Percentiles rank a stretch among this genome's conserved stretches.
These are phyloP conservation scores for Dipodomys spectabilis DNA, from an alignment of 2,113 vertebrate species.

Conservation along the genomic window DNA sequence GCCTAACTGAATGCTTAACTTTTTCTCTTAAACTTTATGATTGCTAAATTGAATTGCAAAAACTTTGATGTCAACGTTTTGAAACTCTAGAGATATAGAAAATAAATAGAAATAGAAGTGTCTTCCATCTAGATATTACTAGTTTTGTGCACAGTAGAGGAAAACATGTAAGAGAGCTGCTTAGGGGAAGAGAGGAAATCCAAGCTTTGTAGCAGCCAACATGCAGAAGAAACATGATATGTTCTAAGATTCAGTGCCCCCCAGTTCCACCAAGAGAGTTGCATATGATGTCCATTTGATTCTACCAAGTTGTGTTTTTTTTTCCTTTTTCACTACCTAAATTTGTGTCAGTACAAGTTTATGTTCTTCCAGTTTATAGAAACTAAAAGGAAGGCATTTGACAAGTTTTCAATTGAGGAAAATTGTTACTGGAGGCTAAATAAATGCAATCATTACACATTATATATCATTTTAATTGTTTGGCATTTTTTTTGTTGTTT, in stretches of 20 bases:
- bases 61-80: background rate
- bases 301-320: background rate
- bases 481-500: background rate
- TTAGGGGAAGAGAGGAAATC: background rate
- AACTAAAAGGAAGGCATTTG: background rate
- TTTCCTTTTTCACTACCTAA: background rate
- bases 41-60: conserved; percentile 46
- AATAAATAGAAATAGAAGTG: background rate
- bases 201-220: background rate
- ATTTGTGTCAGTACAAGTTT: background rate
- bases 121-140: background rate
- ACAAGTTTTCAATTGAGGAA: background rate
- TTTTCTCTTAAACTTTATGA: background rate
- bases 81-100: background rate
- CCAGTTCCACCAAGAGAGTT: background rate
- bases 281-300: no score
- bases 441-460: conserved; percentile 23
- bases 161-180: background rate
- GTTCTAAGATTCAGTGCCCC: conserved; percentile 30
- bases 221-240: conserved; percentile 55
- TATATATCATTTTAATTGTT: background rate
- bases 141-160: background rate
- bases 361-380: background rate
- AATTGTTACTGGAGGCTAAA: background rate
- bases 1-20: background rate